Conservation (phyloP, 2,113 vertebrate species). For the Poecilia latipinna region DNA sequence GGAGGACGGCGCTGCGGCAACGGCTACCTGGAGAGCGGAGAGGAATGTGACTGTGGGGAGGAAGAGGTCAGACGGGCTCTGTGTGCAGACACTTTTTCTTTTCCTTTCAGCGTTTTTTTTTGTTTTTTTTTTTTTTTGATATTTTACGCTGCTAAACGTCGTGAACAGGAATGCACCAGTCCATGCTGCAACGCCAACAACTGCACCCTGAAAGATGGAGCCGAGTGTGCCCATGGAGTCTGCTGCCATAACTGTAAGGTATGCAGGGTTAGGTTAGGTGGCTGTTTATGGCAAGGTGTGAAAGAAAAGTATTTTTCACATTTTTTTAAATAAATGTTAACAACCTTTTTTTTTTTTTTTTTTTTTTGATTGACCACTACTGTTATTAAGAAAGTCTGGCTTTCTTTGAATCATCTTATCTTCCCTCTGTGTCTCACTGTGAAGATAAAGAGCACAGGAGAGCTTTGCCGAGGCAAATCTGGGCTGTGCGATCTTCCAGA, state of each 20-base stretch:
- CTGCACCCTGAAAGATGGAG: constrained; percentile 89
- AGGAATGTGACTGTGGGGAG: constrained; percentile 97
- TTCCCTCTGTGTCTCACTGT: constrained; percentile 2
- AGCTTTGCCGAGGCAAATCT: constrained; percentile 82
- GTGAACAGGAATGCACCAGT: constrained; percentile 89
- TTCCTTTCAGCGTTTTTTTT: constrained; percentile 1
- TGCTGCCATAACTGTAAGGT: constrained; percentile 97
- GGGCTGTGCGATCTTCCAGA: constrained; percentile 93
- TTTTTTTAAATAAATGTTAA: neutral
- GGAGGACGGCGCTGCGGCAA: constrained; percentile 94
- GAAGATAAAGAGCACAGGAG: constrained; percentile 88
- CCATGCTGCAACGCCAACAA: constrained; percentile 93
- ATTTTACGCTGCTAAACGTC: neutral
- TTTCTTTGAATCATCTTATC: neutral
- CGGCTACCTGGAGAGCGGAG: constrained; percentile 96
- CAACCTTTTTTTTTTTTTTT: neutral
- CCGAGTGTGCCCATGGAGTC: constrained; percentile 92
- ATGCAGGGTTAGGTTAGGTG: neutral
- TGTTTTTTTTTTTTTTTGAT: neutral
- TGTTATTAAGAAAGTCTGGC: neutral
- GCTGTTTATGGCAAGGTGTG: neutral
- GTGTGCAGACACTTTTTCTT: constrained; percentile 1
- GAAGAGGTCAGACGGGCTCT: constrained; percentile 83
- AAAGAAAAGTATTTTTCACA: neutral
- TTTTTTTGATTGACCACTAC: neutral